Conservation (phyloP, 2,797 vertebrate species). For the Myotis vivesi region DNA sequence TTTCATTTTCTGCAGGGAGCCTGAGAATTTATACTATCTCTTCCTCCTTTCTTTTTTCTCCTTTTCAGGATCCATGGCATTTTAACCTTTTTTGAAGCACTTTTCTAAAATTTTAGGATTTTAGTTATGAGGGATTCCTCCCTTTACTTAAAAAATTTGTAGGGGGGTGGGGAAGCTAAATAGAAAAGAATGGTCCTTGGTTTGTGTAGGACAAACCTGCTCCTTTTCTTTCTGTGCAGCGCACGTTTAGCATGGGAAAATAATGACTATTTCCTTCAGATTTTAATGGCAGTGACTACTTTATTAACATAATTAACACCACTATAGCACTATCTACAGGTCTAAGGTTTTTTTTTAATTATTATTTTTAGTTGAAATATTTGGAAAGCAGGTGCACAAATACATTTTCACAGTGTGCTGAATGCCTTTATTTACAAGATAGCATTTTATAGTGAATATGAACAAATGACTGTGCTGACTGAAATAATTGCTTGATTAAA, state of each 20-base stretch:
- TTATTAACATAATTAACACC: slow-evolving; percentile 84
- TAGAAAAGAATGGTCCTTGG: slow-evolving; percentile 64
- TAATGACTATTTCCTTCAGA: slow-evolving; percentile 77
- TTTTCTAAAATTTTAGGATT: slow-evolving; percentile 59
- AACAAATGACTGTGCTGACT: slow-evolving; percentile 85
- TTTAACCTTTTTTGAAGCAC: slow-evolving; percentile 75
- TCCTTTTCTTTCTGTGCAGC: slow-evolving; percentile 61
- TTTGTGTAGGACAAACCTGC: slow-evolving; percentile 50
- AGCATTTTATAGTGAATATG: slow-evolving; percentile 86
- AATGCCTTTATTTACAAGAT: slow-evolving; percentile 88
- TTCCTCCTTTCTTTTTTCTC: slow-evolving; percentile 44
- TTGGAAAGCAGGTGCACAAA: slow-evolving; percentile 86
- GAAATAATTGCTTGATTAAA: slow-evolving; percentile 86
- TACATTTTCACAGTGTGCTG: slow-evolving; percentile 89
- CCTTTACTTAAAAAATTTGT: slow-evolving; percentile 53
- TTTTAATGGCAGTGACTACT: slow-evolving; percentile 85
- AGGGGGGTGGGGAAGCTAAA: background rate
- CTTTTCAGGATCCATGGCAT: slow-evolving; percentile 69
- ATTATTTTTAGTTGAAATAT: slow-evolving; percentile 85
- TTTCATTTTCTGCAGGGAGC: slow-evolving; percentile 76
- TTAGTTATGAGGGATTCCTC: slow-evolving; percentile 63
- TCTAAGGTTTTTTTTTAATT: slow-evolving; percentile 64
- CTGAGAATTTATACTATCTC: slow-evolving; percentile 25
- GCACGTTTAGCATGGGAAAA: slow-evolving; percentile 56
- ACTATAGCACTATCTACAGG: slow-evolving; percentile 82